Conservation (phyloP, 2,888 invertebrate genomes). For the Cryptus viduatorius region DNA sequence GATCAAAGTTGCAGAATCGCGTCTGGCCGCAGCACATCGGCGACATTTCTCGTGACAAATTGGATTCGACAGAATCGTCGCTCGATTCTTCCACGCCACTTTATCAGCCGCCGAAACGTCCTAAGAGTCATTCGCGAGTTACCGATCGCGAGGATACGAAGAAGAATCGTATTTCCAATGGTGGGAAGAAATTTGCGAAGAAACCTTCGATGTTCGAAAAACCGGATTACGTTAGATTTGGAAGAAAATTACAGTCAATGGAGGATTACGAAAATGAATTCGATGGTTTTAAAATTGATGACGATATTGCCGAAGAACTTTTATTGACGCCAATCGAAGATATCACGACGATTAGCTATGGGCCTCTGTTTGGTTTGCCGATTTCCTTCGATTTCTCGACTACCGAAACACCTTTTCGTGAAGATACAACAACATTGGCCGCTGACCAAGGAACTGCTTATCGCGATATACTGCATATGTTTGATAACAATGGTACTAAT, state of each 20-base stretch:
- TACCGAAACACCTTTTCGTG: not conserved
- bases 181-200: constrained; percentile 1
- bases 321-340: constrained; percentile 37
- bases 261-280: not conserved
- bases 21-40: constrained; percentile 66
- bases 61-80: constrained; percentile 24
- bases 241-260: constrained; percentile 63
- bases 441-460: constrained; percentile 5
- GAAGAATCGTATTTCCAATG: not conserved
- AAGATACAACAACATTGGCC: not conserved
- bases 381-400: not conserved
- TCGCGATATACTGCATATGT: constrained; percentile 23
- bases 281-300: constrained; percentile 31
- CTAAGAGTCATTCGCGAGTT: not conserved
- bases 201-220: not conserved
- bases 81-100: constrained; percentile 48
- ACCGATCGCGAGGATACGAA: not conserved
- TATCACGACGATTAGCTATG: not conserved
- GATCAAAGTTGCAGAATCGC: constrained; percentile 23
- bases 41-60: constrained; percentile 14
- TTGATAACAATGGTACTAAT: not conserved
- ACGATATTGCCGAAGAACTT: constrained; percentile 28
- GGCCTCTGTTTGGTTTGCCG: not conserved
- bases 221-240: constrained; percentile 37
- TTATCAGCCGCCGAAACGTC: constrained; percentile 35